These are phyloP conservation scores for Sinelater perroti DNA, from an alignment of 2,888 invertebrate genomes.

Conservation along the genomic window DNA sequence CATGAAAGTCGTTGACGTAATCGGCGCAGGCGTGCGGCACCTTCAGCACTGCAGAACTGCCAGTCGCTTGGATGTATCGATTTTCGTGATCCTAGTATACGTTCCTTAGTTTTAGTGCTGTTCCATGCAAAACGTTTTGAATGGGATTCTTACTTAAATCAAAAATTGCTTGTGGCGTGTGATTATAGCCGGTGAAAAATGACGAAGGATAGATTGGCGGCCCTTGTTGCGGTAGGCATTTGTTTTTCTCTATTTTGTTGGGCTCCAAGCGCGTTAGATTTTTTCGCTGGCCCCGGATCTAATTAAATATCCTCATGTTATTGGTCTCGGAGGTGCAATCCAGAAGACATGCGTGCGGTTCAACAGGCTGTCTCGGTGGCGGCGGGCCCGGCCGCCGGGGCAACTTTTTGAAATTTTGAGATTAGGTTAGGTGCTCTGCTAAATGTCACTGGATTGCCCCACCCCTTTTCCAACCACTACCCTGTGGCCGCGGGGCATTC, in stretches of 20 bases:
- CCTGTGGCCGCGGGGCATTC: background rate
- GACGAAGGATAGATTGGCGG: constrained; percentile 98
- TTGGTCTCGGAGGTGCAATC: no score
- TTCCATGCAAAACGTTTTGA: constrained; percentile 77
- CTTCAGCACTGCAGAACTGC: constrained; percentile 70
- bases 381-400: constrained; percentile 10
- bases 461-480: constrained; percentile 41
- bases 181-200: constrained; percentile 72
- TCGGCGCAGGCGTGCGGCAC: constrained; percentile 62
- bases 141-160: constrained; percentile 79
- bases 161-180: constrained; percentile 73
- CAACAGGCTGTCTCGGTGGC: no score
- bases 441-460: constrained; percentile 39
- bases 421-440: constrained; percentile 35
- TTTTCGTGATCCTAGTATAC: constrained; percentile 79
- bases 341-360: no score
- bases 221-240: constrained; percentile 87
- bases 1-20: constrained; percentile 57
- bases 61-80: constrained; percentile 77
- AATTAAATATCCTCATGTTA: no score
- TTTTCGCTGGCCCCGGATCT: no score
- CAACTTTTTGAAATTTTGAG: constrained; percentile 25
- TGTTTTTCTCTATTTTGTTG: constrained; percentile 42
- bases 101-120: constrained; percentile 77
- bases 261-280: constrained; percentile 25